Evolutionary conservation across 2,888 invertebrate species (phyloP), one percentile per base, ranked within the genome.

Genomic region (Abrostola triplasia): DNA sequence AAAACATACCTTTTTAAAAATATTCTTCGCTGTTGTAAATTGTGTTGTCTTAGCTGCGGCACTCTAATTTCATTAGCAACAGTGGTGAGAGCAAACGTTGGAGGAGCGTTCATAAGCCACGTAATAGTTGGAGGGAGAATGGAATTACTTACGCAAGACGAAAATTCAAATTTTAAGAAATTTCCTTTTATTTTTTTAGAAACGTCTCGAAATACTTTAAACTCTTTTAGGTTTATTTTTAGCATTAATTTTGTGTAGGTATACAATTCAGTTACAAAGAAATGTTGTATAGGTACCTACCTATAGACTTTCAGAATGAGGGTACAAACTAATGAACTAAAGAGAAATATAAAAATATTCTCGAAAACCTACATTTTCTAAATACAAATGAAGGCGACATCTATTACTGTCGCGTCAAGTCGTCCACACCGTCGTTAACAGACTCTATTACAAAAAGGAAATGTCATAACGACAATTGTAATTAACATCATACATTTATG

Each of bases 1-100:
- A 64, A 68, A 68, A 59, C 70, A 63, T 73, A 79, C 78, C 77
- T 74, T 80, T 83, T 84, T 76, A 74, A 84, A 84, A 85, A 83
- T 81, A 80, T 77, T 74, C 73, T 70, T 64, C 58, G 51, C 64
- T 60, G 67, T 80, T 78, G 80, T 81, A 84, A 85, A 87, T 85
- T 83, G 80, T 80, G 82, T 85, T 87, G 84, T 88, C 85, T 87
- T 85, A 81, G 82, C 83, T 73, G 72, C 72, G 81, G 78, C 76
- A 76, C 80, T 83, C 75, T 89, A 87, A 90, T 89, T 88, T 87
- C 83, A 89, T 90, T 89, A 89, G 83, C 83, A 76, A 76, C 82
- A 74, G 79, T 81, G 81, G 84, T 62, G 70, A 70, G 72, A 70
- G 70, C 64, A 72, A 70, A 72, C 70, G 67, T 70, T 66, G 71